Conservation (phyloP, 2,797 vertebrate species). For the Phrynocephalus forsythii region DNA sequence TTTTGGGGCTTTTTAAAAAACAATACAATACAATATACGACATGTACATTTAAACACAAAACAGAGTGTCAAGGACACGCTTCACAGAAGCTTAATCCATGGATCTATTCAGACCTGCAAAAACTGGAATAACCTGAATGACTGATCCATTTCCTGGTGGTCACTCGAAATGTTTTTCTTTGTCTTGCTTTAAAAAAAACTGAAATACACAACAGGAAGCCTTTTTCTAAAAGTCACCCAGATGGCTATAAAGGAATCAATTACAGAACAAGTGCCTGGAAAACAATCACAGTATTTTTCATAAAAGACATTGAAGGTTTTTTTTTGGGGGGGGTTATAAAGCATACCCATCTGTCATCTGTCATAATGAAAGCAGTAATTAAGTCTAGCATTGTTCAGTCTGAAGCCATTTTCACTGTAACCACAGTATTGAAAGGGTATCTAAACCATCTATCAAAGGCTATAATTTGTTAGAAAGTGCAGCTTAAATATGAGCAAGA, state of each 20-base stretch:
- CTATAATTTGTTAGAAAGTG: slow-evolving; percentile 57
- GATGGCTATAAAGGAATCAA: slow-evolving; percentile 63
- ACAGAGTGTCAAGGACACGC: neutral
- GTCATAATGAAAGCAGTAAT: slow-evolving; percentile 71
- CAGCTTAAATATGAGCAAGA: slow-evolving; percentile 52
- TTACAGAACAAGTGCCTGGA: slow-evolving; percentile 62
- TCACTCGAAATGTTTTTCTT: neutral
- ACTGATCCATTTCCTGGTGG: neutral
- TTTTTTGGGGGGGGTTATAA: slow-evolving; percentile 26
- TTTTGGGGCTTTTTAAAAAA: neutral
- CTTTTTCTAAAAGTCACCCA: slow-evolving; percentile 43
- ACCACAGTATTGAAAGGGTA: slow-evolving; percentile 49
- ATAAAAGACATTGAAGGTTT: slow-evolving; percentile 59
- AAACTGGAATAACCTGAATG: slow-evolving; percentile 19
- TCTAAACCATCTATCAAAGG: slow-evolving; percentile 63
- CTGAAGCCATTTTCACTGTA: slow-evolving; percentile 63
- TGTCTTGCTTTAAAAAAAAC: slow-evolving; percentile 30
- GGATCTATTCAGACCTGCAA: neutral
- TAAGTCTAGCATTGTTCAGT: slow-evolving; percentile 70
- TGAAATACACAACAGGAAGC: neutral
- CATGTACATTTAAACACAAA: neutral
- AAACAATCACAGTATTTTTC: slow-evolving; percentile 66
- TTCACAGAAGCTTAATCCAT: slow-evolving; percentile 27
- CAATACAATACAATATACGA: neutral
- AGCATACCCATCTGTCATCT: slow-evolving; percentile 63